Conservation (phyloP, 2,797 vertebrate genomes). For the Dendrocincla tyrannina region DNA sequence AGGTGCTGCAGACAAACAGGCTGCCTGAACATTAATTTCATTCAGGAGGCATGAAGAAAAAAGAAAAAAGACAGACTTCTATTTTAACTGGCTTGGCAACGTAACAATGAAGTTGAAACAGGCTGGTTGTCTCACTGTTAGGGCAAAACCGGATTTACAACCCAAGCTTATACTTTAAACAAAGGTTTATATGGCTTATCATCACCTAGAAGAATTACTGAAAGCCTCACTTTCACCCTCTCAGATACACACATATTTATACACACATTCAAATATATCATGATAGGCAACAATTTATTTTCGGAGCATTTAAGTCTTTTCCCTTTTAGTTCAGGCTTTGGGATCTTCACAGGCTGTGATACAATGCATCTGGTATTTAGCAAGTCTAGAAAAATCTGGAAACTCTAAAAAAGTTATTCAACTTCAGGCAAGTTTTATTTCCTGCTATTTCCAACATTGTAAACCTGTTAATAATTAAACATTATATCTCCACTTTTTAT, state of each 20-base stretch:
- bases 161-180: background rate
- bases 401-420: background rate
- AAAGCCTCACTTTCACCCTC: background rate
- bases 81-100: background rate
- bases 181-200: background rate
- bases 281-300: background rate
- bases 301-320: background rate
- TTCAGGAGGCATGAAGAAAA: background rate
- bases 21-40: background rate
- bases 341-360: background rate
- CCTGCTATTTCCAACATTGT: background rate
- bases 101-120: background rate
- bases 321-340: background rate
- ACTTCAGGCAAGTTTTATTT: background rate
- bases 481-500: background rate
- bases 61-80: background rate
- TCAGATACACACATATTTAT: background rate
- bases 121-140: background rate
- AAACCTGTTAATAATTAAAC: constrained; percentile 31
- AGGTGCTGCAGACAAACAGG: background rate
- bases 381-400: background rate
- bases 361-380: background rate
- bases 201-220: background rate
- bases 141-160: background rate
- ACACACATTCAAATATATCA: background rate